These are phyloP conservation scores for Phataginus tricuspis DNA, from an alignment of 2,797 vertebrate genomes.

Conservation along the genomic window DNA sequence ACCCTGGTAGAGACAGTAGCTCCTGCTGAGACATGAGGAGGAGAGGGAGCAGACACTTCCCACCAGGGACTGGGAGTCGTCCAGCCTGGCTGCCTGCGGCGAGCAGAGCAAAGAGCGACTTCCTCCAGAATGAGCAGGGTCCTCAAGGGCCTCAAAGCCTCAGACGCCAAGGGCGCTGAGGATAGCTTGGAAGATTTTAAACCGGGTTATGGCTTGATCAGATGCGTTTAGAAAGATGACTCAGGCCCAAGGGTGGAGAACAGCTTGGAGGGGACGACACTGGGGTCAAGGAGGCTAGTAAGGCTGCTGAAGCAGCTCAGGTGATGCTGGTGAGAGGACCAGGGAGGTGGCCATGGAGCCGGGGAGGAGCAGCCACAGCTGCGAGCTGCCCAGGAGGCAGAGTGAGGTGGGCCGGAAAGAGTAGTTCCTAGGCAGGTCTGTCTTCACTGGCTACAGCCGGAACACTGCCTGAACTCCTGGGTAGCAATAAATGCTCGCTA, in stretches of 20 bases:
- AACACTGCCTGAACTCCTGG: neutral
- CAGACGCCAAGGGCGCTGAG: neutral
- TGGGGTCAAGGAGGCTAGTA: neutral
- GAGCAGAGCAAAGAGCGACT: neutral
- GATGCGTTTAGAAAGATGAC: neutral
- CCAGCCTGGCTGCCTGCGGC: neutral
- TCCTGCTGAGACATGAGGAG: neutral
- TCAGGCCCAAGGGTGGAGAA: neutral
- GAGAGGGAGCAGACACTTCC: neutral
- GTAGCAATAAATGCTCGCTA: neutral
- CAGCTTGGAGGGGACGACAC: neutral
- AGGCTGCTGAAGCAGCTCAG: neutral
- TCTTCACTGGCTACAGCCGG: neutral
- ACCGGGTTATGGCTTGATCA: neutral
- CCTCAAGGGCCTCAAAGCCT: no score
- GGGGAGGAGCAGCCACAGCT: neutral
- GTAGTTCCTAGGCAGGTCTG: neutral
- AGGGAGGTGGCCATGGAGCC: neutral
- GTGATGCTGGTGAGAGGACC: neutral
- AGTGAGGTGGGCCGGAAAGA: neutral
- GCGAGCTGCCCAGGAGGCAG: neutral
- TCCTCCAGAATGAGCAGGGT: neutral
- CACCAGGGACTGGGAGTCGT: neutral
- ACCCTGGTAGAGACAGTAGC: neutral
- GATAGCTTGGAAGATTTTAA: neutral